phyloP scores from a whole-genome alignment of 2,888 invertebrate species.

The Hydrotaea cyrtoneurina region DNA sequence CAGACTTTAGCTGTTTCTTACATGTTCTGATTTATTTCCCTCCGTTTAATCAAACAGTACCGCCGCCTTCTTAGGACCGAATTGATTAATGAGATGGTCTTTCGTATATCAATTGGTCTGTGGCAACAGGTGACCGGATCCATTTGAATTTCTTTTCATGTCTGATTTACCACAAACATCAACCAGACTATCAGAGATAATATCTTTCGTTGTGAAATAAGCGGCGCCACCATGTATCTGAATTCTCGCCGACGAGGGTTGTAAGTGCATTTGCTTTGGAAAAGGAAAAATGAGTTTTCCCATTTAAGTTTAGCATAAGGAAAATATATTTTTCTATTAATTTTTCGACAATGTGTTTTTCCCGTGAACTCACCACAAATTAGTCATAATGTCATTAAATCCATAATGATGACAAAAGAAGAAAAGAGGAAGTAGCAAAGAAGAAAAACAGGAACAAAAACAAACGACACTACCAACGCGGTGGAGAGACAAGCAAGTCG shows the following conservation, averaged over 20 bases:
- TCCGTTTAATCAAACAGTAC: too few relatives aligned
- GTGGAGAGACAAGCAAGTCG: not conserved
- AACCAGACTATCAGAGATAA: not conserved
- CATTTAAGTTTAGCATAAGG: constrained; percentile 44
- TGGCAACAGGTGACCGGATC: not conserved
- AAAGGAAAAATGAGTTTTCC: constrained; percentile 24
- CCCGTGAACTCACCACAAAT: constrained; percentile 61
- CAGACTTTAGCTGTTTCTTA: too few relatives aligned
- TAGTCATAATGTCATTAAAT: constrained; percentile 65
- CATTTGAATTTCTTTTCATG: not conserved
- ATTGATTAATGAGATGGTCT: too few relatives aligned
- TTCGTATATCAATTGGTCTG: too few relatives aligned
- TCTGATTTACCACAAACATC: not conserved
- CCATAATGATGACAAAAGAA: constrained; percentile 46
- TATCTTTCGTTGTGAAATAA: not conserved
- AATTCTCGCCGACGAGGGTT: not conserved
- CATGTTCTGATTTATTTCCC: too few relatives aligned
- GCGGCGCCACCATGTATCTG: not conserved
- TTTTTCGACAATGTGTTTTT: not conserved
- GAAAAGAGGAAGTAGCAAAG: constrained; percentile 20
- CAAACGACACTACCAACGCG: not conserved
- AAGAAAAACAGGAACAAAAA: too few relatives aligned
- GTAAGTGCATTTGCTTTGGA: constrained; percentile 5
- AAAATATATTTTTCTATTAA: too few relatives aligned
- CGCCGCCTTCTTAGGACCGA: too few relatives aligned